Evolutionary conservation across 2,888 invertebrate genomes (phyloP), one percentile per base, ranked within the genome.

Genomic region (Parthenolecanium corni): DNA sequence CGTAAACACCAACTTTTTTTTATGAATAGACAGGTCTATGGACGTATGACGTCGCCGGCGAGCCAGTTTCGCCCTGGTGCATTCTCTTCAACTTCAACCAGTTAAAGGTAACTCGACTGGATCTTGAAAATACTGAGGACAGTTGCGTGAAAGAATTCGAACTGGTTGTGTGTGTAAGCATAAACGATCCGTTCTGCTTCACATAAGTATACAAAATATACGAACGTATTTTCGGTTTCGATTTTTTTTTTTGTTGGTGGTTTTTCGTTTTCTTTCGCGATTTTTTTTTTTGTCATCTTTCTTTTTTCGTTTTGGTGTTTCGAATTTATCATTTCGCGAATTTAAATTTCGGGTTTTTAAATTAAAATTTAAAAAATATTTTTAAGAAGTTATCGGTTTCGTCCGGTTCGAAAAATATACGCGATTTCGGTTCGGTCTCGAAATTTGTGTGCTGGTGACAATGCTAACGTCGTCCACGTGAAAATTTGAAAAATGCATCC

Each of bases 81-180:
- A 61, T 51, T 61, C 61, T 61, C 49, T 61, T 61, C 51, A 23
- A 23, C 49, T 61, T 61, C 51, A 23, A 23, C 61, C 31, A 49
- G 61, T 51, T 61, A 61, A 61, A 61, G 61, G 61, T 36, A 61
- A 31, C 51, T 49, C 49, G 25, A 61, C 61, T 61, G 61, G 61
- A 61, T 61, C 61, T 61, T 58, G 25, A 31, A 31, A 38, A 51
- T 18, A 40, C 20, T 51, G 61, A 61, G 61, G 49, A 61, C 61
- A 61, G 61, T 61, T 61, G 61, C 61, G 61, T 51, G 61, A 61
- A 61, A 61, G 51, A 61, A 61, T 61, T 61, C 61, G 61, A 61
- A 51, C 51, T 51, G 61, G 21, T 61, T 47, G 31, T 20, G 49
- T 47, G 61, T 61, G n/a, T n/a, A n/a, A 49, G 24, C 54, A n/a